phyloP scores from a whole-genome alignment of 2,797 vertebrate genomes.

The Enteromius thamalakanensis region DNA sequence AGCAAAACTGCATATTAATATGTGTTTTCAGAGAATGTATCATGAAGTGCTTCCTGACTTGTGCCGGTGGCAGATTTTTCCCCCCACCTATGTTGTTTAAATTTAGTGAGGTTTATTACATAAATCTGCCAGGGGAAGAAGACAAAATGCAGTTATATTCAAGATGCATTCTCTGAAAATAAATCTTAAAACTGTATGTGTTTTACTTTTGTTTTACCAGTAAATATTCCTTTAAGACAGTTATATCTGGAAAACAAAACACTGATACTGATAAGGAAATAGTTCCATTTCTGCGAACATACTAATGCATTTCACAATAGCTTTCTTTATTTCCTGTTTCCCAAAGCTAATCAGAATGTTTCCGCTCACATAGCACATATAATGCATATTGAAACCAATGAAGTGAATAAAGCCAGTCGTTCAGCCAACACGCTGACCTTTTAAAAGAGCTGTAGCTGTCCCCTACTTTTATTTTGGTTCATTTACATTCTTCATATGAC shows the following conservation, averaged over 20 bases:
- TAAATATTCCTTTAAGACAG: not conserved
- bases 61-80: not conserved
- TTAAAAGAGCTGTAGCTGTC: conserved; percentile 35
- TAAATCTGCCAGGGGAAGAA: conserved; percentile 4
- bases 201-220: not conserved
- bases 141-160: conserved; percentile 5
- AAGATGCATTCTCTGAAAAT: conserved; percentile 3
- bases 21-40: conserved; percentile 6
- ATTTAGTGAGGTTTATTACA: conserved; percentile 35
- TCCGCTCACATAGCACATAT: conserved; percentile 47
- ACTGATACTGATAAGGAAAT: not conserved
- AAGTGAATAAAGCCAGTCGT: conserved; percentile 22
- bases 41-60: conserved; percentile 8
- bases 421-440: conserved; percentile 33
- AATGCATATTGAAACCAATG: conserved; percentile 29
- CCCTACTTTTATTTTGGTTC: conserved; percentile 27
- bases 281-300: not conserved
- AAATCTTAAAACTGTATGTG: not conserved
- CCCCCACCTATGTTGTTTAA: not conserved
- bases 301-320: not conserved
- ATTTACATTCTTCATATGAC: conserved; percentile 34
- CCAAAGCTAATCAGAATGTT: conserved; percentile 53
- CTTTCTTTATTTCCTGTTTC: conserved; percentile 4
- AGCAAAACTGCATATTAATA: conserved; percentile 19
- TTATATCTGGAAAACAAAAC: not conserved